phyloP scores from a whole-genome alignment of 2,888 invertebrate genomes.

The Aspidiotus destructor region DNA sequence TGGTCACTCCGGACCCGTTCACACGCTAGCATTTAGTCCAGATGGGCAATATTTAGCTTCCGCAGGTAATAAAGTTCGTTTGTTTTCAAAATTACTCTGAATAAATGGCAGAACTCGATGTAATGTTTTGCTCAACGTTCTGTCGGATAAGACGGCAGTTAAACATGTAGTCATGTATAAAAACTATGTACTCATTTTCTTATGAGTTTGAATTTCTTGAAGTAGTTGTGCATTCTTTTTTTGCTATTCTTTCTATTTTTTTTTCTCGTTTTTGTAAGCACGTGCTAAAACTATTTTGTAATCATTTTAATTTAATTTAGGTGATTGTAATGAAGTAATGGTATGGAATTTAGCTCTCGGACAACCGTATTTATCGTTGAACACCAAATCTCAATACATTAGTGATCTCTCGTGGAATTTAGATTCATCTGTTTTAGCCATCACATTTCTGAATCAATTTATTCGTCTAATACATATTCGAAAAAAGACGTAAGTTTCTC shows the following conservation, averaged over 20 bases:
- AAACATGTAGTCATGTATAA: too few species aligned
- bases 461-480: constrained; percentile 8
- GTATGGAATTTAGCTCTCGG: constrained; percentile 33
- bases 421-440: constrained; percentile 25
- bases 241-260: too few species aligned
- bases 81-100: not conserved
- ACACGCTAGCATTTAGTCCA: constrained; percentile 71
- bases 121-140: too few species aligned
- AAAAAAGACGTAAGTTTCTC: constrained; percentile 11
- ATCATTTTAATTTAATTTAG: not conserved
- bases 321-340: constrained; percentile 26
- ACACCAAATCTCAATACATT: constrained; percentile 12
- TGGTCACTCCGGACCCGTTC: constrained; percentile 62
- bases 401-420: constrained; percentile 23
- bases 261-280: too few species aligned
- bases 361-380: constrained; percentile 13
- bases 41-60: constrained; percentile 74
- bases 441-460: constrained; percentile 22
- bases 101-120: not conserved
- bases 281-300: not conserved
- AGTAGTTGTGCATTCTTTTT: too few species aligned
- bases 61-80: constrained; percentile 51
- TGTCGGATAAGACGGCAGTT: too few species aligned
- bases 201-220: too few species aligned
- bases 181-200: too few species aligned